These are phyloP conservation scores for Alouatta palliata DNA, from an alignment of 2,113 vertebrate genomes.

Conservation along the genomic window DNA sequence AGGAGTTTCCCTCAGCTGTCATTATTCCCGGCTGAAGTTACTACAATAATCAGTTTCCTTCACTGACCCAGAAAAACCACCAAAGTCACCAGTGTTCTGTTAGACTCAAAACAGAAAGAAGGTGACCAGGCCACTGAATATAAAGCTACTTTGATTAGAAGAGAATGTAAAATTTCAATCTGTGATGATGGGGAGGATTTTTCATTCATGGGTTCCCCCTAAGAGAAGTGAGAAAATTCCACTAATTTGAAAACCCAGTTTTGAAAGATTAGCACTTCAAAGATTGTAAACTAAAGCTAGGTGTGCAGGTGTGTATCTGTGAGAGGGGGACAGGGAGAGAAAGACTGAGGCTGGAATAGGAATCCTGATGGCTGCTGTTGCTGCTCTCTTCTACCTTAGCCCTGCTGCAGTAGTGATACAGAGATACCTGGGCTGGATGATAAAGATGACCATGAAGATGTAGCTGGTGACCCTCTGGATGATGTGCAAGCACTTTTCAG, in stretches of 20 bases:
- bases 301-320: background rate
- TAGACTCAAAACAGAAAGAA: background rate
- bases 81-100: background rate
- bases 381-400: conserved; percentile 93
- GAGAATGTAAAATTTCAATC: background rate
- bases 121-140: background rate
- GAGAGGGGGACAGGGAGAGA: conserved; percentile 9
- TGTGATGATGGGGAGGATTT: background rate
- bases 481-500: conserved; percentile 88
- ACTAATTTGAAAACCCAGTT: background rate
- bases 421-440: conserved; percentile 92
- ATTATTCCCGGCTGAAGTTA: background rate
- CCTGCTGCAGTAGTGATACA: conserved; percentile 89
- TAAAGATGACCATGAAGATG: conserved; percentile 92
- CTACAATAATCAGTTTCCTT: background rate
- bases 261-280: background rate
- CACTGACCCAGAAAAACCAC: background rate
- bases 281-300: conserved; percentile 21
- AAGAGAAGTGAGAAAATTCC: conserved; percentile 36
- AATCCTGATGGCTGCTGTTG: conserved; percentile 89
- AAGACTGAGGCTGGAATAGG: background rate
- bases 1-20: background rate
- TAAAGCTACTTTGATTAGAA: background rate
- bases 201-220: background rate
- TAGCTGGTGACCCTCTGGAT: conserved; percentile 92